Evolutionary conservation across 2,797 vertebrate genomes (phyloP), one percentile per base, ranked within the genome.

Genomic region (Artibeus jamaicensis): DNA sequence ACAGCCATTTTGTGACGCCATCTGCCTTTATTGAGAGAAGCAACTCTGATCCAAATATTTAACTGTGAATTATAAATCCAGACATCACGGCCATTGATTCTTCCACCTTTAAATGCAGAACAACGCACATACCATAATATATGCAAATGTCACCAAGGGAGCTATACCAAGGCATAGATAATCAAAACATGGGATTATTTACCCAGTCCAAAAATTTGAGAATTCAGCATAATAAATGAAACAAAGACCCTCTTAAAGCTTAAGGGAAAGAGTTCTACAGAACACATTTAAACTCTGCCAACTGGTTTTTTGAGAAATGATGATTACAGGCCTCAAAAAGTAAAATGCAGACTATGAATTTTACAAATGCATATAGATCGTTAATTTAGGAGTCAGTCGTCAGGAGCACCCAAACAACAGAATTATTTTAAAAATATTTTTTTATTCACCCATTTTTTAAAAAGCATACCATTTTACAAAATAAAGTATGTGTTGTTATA

Each of bases 41-140:
- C 99, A 97, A 99, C 99, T 98, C 99, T 98, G 98, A 99, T 99
- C 99, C 99, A 99, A 97, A 99, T 99, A 98, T 99, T 99, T 97
- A 99, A 99, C 97, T 99, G 99, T 21, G 99, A 99, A 98, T 99
- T 99, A 97, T 99, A 99, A 99, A 99, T 99, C 99, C 99, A 99
- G 95, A 99, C 99, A 95, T 99, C 99, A 74, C 99, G 99, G 98
- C 99, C 99, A 97, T 99, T 99, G 98, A 99, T 99, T 97, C 99
- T 99, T 95, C 99, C 99, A 89, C 99, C 99, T 99, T 97, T 88
- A 98, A 97, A 93, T 84, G 93, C 46, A 97, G 95, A 96, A 93
- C 57, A 95, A 86, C 18, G 39, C 21, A 86, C 11, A 96, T 32
- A 77, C 6, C 77, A 83, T 73, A 70, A 93, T 29, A 96, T 65